These are phyloP conservation scores for Drosophila prolongata DNA, from an alignment of 2,888 invertebrate genomes.

Conservation along the genomic window DNA sequence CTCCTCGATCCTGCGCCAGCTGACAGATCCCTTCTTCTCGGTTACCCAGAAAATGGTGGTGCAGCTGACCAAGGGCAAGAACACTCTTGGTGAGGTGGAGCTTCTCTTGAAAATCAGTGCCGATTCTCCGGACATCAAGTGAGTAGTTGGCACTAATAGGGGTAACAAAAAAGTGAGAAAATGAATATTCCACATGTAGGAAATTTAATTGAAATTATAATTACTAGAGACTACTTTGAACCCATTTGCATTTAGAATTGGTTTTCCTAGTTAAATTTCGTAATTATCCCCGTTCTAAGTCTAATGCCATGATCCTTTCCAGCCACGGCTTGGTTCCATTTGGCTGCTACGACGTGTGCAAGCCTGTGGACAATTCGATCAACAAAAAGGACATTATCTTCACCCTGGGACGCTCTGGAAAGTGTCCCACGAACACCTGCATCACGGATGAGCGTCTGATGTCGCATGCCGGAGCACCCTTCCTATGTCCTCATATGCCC, in stretches of 20 bases:
- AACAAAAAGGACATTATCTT: slow-evolving; percentile 73
- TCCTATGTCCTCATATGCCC: slow-evolving; percentile 37
- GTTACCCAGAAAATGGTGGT: slow-evolving; percentile 52
- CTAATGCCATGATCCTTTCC: too few relatives aligned
- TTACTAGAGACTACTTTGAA: too few relatives aligned
- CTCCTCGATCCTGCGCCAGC: slow-evolving; percentile 45
- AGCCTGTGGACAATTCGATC: slow-evolving; percentile 60
- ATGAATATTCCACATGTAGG: too few relatives aligned
- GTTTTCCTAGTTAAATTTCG: too few relatives aligned
- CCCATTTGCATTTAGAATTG: too few relatives aligned
- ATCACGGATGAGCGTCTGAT: slow-evolving; percentile 62
- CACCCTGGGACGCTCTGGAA: slow-evolving; percentile 65
- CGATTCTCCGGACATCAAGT: slow-evolving; percentile 66
- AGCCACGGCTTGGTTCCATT: slow-evolving; percentile 41
- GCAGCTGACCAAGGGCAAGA: slow-evolving; percentile 39
- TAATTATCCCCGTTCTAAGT: too few relatives aligned
- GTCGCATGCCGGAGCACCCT: slow-evolving; percentile 51
- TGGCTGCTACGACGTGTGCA: slow-evolving; percentile 65
- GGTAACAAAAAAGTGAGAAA: too few relatives aligned
- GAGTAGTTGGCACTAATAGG: slow-evolving; percentile 26
- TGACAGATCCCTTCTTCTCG: slow-evolving; percentile 57
- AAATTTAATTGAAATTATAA: too few relatives aligned
- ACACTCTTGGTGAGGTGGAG: slow-evolving; percentile 48
- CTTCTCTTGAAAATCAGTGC: slow-evolving; percentile 61
- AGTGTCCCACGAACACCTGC: slow-evolving; percentile 45